A percentile compares a stretch with the other conserved stretches of the same genome.
Evolutionary conservation across 37 sponge, comb jelly and placozoan genomes (phyloP).

Genomic region (Oscarella lobularis): DNA sequence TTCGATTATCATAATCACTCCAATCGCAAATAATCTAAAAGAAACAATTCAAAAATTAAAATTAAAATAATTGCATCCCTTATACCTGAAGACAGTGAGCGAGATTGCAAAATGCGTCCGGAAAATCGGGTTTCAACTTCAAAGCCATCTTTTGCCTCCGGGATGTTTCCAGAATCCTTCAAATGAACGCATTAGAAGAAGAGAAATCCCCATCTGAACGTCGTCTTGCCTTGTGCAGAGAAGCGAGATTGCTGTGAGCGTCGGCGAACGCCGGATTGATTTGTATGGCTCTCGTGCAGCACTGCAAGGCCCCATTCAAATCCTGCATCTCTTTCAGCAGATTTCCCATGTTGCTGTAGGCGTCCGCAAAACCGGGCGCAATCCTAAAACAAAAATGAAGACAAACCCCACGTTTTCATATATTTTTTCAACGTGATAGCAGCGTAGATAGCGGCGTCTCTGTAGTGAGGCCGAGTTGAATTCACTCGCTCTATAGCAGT

Average conservation of each 20-base stretch:
- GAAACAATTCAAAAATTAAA: not conserved
- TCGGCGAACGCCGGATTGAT: conserved; percentile 99
- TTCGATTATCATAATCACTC: conserved; percentile 77
- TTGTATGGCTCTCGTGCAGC: conserved; percentile 98
- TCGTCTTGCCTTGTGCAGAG: conserved; percentile 97
- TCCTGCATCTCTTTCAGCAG: conserved; percentile 98
- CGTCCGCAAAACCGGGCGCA: conserved; percentile 97
- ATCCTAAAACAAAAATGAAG: too few relatives aligned
- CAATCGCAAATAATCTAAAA: conserved; percentile 92
- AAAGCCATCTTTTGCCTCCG: conserved; percentile 96
- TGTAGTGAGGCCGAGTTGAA: conserved; percentile 91
- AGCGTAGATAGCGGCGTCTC: too few relatives aligned
- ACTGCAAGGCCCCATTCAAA: conserved; percentile 83
- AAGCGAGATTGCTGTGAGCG: conserved; percentile 95
- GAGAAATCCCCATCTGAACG: too few relatives aligned
- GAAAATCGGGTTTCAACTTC: conserved; percentile 95
- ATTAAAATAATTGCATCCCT: not conserved
- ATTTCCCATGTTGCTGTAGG: conserved; percentile 99
- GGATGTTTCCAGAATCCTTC: conserved; percentile 90
- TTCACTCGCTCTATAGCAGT: too few relatives aligned
- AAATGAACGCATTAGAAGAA: too few relatives aligned
- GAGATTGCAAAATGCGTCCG: conserved; percentile 97
- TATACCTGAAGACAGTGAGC: conserved; percentile 91
- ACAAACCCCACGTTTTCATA: too few relatives aligned
- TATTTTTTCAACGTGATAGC: too few relatives aligned